These are phyloP conservation scores for Geodia barretti DNA, from an alignment of 37 sponge, comb jelly and placozoan genomes.

Conservation along the genomic window DNA sequence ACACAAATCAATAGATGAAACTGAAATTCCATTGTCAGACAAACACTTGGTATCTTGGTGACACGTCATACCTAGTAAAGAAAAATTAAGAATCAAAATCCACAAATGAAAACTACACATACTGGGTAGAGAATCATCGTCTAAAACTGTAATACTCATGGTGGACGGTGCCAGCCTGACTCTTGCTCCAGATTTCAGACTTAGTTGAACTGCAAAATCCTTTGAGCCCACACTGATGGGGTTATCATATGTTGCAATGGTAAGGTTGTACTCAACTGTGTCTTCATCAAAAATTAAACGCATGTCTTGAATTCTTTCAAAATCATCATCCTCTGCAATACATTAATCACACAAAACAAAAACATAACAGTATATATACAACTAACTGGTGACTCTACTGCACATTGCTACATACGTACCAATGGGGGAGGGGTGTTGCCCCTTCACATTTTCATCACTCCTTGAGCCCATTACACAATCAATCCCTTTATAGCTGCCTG, in stretches of 20 bases:
- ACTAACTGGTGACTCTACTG: too few relatives aligned
- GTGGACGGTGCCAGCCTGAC: not conserved
- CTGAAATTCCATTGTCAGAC: not conserved
- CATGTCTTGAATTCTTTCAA: not conserved
- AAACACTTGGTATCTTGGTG: not conserved
- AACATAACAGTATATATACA: too few relatives aligned
- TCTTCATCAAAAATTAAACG: not conserved
- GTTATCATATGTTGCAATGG: not conserved
- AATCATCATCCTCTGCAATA: not conserved
- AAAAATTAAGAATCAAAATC: not conserved
- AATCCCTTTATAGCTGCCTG: too few relatives aligned
- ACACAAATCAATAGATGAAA: not conserved
- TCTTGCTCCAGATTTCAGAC: not conserved
- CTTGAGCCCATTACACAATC: too few relatives aligned
- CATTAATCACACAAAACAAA: not conserved
- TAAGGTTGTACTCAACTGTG: not conserved
- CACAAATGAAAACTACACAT: not conserved
- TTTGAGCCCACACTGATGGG: not conserved
- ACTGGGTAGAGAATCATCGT: not conserved
- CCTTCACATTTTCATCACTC: too few relatives aligned
- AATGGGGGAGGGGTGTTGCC: too few relatives aligned
- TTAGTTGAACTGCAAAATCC: not conserved
- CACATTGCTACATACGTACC: too few relatives aligned
- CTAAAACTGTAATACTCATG: not conserved
- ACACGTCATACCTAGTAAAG: not conserved